Evolutionary conservation across 2,113 vertebrate genomes (phyloP).

Genomic region (Corythornis madagascariensis): DNA sequence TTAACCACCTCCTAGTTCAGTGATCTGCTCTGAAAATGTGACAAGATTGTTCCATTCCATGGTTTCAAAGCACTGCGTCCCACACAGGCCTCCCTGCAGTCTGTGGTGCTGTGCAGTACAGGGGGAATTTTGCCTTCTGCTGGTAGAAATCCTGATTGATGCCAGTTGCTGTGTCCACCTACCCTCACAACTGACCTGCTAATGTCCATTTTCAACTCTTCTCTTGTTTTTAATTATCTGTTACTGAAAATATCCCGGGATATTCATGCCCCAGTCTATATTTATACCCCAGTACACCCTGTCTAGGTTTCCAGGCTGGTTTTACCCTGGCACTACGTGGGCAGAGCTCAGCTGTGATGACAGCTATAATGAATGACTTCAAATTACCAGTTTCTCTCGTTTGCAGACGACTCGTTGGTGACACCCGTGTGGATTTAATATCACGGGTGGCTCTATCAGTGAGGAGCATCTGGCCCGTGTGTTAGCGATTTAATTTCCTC

Average conservation of each 20-base stretch:
- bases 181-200: neutral
- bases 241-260: neutral
- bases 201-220: neutral
- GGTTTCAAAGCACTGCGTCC: neutral
- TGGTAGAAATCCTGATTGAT: neutral
- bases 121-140: neutral
- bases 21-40: neutral
- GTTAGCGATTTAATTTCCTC: neutral
- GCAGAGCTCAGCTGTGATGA: neutral
- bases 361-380: neutral
- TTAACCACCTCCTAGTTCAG: neutral
- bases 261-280: neutral
- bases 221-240: neutral
- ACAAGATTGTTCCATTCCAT: neutral
- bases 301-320: accelerated
- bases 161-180: neutral
- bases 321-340: neutral
- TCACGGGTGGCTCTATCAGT: neutral
- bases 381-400: neutral
- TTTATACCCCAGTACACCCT: no score
- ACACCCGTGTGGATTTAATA: neutral
- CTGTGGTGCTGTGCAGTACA: accelerated
- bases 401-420: neutral
- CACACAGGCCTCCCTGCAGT: neutral
- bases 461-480: accelerated